Evolutionary conservation across 2,113 vertebrate species (phyloP).

Genomic region (Sander lucioperca): DNA sequence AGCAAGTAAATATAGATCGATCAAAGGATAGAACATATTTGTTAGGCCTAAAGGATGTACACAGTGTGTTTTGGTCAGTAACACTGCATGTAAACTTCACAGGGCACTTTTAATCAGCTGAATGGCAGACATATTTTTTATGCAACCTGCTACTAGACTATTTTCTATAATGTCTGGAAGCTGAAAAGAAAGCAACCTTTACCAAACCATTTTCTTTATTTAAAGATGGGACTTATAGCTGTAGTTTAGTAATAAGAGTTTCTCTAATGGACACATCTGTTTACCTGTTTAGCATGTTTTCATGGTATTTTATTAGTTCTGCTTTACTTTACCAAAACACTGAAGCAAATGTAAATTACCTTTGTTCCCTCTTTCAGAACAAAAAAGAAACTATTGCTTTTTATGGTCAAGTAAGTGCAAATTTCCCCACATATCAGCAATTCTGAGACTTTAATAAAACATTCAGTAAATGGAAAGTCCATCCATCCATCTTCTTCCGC

Average conservation of each 20-base stretch:
- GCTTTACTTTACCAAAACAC: background rate
- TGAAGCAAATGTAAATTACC: background rate
- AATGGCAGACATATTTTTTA: background rate
- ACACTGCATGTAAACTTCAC: background rate
- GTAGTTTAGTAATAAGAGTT: background rate
- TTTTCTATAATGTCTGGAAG: background rate
- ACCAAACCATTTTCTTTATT: background rate
- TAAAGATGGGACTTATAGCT: background rate
- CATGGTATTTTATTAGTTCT: background rate
- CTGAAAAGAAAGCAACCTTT: background rate
- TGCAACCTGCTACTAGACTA: background rate
- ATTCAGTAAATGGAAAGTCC: constrained; percentile 6
- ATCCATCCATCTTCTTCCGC: too few species aligned
- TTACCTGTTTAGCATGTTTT: background rate
- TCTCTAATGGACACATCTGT: background rate
- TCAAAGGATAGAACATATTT: background rate
- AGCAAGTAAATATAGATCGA: background rate
- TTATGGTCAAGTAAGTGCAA: background rate
- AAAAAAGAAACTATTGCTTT: background rate
- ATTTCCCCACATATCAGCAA: background rate
- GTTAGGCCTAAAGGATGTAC: background rate
- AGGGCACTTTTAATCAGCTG: background rate
- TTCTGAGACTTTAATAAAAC: background rate
- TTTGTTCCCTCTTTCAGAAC: background rate
- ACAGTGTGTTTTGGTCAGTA: background rate